A percentile compares a stretch with the other conserved stretches of the same genome.
phyloP scores from a whole-genome alignment of 2,888 invertebrate genomes.

The Phlogophora meticulosa region DNA sequence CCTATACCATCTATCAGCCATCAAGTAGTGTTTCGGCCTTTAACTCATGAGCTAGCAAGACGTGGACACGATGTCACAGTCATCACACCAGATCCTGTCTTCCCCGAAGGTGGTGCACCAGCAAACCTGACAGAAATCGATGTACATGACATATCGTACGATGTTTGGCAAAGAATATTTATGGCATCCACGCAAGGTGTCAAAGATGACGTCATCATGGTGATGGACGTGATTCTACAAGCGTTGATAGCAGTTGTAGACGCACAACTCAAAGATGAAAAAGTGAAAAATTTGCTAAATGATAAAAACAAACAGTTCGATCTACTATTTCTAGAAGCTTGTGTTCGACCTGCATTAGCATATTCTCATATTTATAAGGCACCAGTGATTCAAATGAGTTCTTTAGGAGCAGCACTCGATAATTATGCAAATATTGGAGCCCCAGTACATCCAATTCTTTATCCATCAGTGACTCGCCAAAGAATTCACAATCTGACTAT shows the following conservation, averaged over 20 bases:
- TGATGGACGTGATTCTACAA: conserved; percentile 12
- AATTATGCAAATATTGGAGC: conserved; percentile 25
- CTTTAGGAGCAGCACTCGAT: conserved; percentile 15
- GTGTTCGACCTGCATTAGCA: conserved; percentile 17
- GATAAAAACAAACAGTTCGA: conserved; percentile 18
- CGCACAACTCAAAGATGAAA: conserved; percentile 1
- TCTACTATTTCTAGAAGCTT: conserved; percentile 17
- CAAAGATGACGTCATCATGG: too few relatives aligned
- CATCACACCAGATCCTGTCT: conserved; percentile 30
- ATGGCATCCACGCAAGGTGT: too few relatives aligned
- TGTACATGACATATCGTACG: conserved; percentile 23
- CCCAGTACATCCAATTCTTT: conserved; percentile 12
- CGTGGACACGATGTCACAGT: conserved; percentile 21
- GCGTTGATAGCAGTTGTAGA: conserved; percentile 12
- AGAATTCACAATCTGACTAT: conserved; percentile 10
- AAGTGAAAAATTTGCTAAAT: conserved; percentile 16
- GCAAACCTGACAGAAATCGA: conserved; percentile 26
- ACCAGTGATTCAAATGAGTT: conserved; percentile 19
- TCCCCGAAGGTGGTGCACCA: conserved; percentile 17
- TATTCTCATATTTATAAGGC: conserved; percentile 23
- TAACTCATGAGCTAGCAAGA: conserved; percentile 32
- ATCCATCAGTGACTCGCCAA: conserved; percentile 14
- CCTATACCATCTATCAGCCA: conserved; percentile 75
- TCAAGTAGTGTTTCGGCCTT: conserved; percentile 74
- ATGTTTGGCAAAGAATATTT: conserved; percentile 2